Evolutionary conservation across 2,888 invertebrate genomes (phyloP), one percentile per base, ranked within the genome.

Genomic region (Chelonus formosanus): DNA sequence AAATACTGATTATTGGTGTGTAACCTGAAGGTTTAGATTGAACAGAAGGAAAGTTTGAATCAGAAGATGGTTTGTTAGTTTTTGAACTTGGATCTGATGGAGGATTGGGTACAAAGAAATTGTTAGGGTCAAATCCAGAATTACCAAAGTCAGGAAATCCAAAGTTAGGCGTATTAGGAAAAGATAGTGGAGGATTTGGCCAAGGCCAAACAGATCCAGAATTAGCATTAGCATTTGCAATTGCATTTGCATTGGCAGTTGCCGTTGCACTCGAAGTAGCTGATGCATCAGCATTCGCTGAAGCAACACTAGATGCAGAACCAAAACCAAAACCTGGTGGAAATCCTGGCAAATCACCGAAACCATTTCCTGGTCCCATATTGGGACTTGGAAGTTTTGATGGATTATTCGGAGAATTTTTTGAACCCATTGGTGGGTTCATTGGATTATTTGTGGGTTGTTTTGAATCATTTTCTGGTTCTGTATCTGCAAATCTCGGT

Each of bases 231-330:
- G 67, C 63, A 10, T 54, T 44, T 0, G 69, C 61, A 52, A 34
- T 65, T 0, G 70, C 65, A 43, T 50, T 48, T 3, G 67, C 57
- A 53, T 54, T 54, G 1, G 70, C 62, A 52, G 57, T 63, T 5
- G 20, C 20, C 20, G 20, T 20, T 20, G 20, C 20, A 20, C 20
- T 20, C 20, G 20, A 20, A 20, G 20, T 20, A 20, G 20, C 20
- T 20, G 20, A 20, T 20, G 60, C 67, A 20, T 52, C 48, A 3
- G 70, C 67, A 4, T 60, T 57, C 6, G 67, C 65, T 8, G 68
- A 63, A 40, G 69, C 65, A 50, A 70, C 69, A 66, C 72, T 67
- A 6, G 64, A 63, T 1, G 70, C 66, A 8, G 63, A 53, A 20
- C 71, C 70, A 32, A 67, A 69, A 4, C 63, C 71, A 35, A 54